Conservation (phyloP, 2,113 vertebrate genomes). For the Indicator indicator region DNA sequence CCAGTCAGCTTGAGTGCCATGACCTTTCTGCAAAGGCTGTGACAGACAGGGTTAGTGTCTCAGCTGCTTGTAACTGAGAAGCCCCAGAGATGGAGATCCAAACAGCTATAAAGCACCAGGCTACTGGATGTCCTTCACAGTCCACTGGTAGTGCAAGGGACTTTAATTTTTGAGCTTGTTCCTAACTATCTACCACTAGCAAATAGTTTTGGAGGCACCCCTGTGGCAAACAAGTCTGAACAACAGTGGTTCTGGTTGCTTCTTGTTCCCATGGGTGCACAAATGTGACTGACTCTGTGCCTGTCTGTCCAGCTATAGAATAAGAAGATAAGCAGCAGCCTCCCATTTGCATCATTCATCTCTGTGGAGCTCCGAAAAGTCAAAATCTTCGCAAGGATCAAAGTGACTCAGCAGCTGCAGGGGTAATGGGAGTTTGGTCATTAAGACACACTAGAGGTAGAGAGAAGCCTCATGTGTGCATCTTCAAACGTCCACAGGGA, state of each 20-base stretch:
- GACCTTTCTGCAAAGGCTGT: background rate
- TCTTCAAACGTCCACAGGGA: background rate
- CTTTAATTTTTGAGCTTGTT: background rate
- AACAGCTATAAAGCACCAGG: background rate
- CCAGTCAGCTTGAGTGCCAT: background rate
- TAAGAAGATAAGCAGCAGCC: background rate
- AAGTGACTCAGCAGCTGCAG: background rate
- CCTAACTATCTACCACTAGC: background rate
- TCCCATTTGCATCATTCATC: background rate
- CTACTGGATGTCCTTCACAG: background rate
- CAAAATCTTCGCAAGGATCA: background rate
- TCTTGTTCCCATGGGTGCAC: background rate
- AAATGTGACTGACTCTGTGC: background rate
- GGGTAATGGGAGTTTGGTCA: background rate
- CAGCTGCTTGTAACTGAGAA: background rate
- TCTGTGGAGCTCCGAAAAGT: background rate
- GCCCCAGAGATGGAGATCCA: background rate
- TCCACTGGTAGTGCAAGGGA: background rate
- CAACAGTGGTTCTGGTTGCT: background rate
- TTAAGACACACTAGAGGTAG: background rate
- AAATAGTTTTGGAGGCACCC: background rate
- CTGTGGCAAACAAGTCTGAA: background rate
- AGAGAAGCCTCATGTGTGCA: background rate
- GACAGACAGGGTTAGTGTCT: background rate
- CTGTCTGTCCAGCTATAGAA: background rate